Evolutionary conservation across 2,888 invertebrate species (phyloP), one percentile per base, ranked within the genome.

Genomic region (Melanostoma mellinum): DNA sequence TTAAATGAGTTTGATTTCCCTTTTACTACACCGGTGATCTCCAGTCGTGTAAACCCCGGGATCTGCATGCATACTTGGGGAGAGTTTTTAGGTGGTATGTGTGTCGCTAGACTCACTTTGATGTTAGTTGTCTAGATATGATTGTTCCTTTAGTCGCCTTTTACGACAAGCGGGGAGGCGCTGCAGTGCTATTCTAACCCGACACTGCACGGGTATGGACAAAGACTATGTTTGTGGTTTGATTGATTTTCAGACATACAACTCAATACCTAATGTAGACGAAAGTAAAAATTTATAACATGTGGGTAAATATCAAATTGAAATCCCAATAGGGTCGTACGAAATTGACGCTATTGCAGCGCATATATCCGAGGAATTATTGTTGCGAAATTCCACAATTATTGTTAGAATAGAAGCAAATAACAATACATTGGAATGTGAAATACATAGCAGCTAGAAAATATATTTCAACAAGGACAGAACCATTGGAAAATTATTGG

Each of bases 261-360:
- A 77, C 46, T 69, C 77, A 33, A 71, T 89, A 61, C 88, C 88
- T 0, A 90, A 89, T 80, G 86, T 90, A 1, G 88, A 89, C 78
- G 79, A 81, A 35, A 80, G 76, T 36, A 87, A 89, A 61, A 89
- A 88, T 80, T 87, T 87, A 65, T 88, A 89, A 76, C 86, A 87
- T 72, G 8, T 53, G 5, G 53, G 68, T 20, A 42, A 87, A 38
- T 61, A 88, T 71, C 76, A 82, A 33, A 61, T 88, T 20, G 84
- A 63, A 33, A 87, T 89, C 48, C 88, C 88, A 33, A 81, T 63
- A 3, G 88, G 89, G 8, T 86, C 87, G 6, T 89, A 89, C 73
- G 88, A 89, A 86, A 82, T 89, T 52, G 80, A 86, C n/a, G 87
- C 88, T 85, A 86, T 89, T 44, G 86, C 86, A 20, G 2, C 20